Conservation (phyloP, 2,888 invertebrate genomes). For the Paralinhomoeus sp. region DNA sequence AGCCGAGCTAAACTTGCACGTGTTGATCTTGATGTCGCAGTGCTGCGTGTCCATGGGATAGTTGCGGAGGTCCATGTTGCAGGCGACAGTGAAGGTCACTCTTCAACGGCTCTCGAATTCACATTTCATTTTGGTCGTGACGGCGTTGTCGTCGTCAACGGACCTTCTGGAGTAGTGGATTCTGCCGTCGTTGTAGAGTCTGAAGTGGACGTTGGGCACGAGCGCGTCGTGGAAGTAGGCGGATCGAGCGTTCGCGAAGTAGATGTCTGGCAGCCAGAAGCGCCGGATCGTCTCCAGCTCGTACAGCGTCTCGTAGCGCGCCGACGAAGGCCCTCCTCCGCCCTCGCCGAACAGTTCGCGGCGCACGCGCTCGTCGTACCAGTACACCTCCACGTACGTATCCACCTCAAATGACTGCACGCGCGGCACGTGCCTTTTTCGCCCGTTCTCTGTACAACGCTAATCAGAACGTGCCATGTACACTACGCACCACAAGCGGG, state of each 20-base stretch:
- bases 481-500: too few relatives aligned
- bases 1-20: too few relatives aligned
- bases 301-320: constrained; percentile 16
- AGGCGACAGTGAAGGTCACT: constrained; percentile 11
- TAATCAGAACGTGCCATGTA: too few relatives aligned
- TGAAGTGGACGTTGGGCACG: constrained; percentile 20
- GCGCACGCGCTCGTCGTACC: constrained; percentile 10
- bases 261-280: constrained; percentile 16
- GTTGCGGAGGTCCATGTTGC: constrained; percentile 7
- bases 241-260: constrained; percentile 17
- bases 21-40: too few relatives aligned
- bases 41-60: neutral
- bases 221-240: constrained; percentile 13
- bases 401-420: constrained; percentile 22
- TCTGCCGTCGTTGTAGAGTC: constrained; percentile 16
- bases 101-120: constrained; percentile 1
- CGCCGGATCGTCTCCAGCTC: constrained; percentile 14
- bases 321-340: constrained; percentile 10
- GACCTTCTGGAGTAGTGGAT: constrained; percentile 16
- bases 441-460: too few relatives aligned
- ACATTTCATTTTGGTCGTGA: too few relatives aligned
- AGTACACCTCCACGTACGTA: constrained; percentile 16
- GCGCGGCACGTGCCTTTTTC: too few relatives aligned
- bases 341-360: constrained; percentile 7
- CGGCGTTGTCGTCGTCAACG: too few relatives aligned